Conservation (phyloP, 2,113 vertebrate genomes). For the Vombatus ursinus region DNA sequence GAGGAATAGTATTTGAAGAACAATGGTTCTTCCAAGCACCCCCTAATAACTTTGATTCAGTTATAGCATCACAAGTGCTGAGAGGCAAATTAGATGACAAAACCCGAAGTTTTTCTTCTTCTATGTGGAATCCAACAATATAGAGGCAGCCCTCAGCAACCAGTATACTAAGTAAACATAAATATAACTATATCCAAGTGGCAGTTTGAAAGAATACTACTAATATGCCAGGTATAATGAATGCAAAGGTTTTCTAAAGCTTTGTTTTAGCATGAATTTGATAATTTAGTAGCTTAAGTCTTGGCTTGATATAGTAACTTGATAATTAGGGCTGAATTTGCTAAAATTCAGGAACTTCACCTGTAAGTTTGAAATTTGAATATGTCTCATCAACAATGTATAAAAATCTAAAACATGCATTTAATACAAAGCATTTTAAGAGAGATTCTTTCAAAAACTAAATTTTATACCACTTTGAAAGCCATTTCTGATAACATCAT, state of each 20-base stretch:
- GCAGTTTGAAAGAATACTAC: conserved; percentile 3
- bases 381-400: neutral
- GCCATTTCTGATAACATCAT: neutral
- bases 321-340: neutral
- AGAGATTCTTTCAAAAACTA: neutral
- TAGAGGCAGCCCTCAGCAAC: conserved; percentile 27
- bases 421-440: neutral
- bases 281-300: conserved; percentile 38
- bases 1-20: neutral
- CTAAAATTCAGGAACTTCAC: conserved; percentile 6
- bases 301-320: conserved; percentile 13
- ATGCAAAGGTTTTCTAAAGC: neutral
- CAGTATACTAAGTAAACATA: neutral
- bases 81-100: conserved; percentile 12
- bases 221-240: neutral
- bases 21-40: neutral
- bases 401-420: conserved; percentile 11
- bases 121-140: neutral
- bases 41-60: neutral
- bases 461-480: conserved; percentile 19
- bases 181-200: neutral
- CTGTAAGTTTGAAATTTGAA: conserved; percentile 39
- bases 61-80: neutral
- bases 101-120: neutral
- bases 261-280: conserved; percentile 21